Evolutionary conservation across 1,140 invertebrate genomes (phyloP).

Genomic region (Leptinotarsa undecemlineata): DNA sequence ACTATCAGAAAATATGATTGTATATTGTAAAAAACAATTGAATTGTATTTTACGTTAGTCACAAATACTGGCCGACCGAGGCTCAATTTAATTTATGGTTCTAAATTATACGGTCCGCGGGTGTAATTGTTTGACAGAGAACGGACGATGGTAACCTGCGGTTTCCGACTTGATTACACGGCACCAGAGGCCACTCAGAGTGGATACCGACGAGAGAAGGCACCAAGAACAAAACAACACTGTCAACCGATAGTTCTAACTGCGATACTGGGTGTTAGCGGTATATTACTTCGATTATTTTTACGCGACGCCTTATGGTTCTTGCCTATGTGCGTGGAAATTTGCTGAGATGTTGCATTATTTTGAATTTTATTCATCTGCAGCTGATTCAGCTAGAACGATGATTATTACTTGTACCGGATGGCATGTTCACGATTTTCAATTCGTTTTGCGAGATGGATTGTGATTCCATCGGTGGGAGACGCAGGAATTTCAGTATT

Average conservation of each 20-base stretch:
- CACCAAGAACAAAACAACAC: slow-evolving; percentile 13
- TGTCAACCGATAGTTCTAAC: slow-evolving; percentile 7
- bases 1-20: slow-evolving; percentile 30
- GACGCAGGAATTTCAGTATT: too few species aligned
- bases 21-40: slow-evolving; percentile 32
- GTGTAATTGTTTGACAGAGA: slow-evolving; percentile 29
- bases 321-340: neutral
- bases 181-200: slow-evolving; percentile 16
- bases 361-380: slow-evolving; percentile 4
- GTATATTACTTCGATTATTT: neutral
- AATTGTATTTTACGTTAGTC: slow-evolving; percentile 29
- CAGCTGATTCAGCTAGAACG: neutral
- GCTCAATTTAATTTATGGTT: slow-evolving; percentile 32
- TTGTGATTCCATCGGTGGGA: too few species aligned
- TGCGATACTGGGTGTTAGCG: slow-evolving; percentile 4
- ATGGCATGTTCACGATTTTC: slow-evolving; percentile 8
- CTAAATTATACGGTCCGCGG: slow-evolving; percentile 30
- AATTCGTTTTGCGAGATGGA: neutral
- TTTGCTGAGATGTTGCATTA: neutral
- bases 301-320: neutral
- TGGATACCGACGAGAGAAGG: neutral
- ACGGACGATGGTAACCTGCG: slow-evolving; percentile 27
- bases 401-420: neutral
- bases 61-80: slow-evolving; percentile 22
- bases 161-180: slow-evolving; percentile 30